Percentiles rank a stretch among this genome's conserved stretches.
phyloP scores from a whole-genome alignment of 2,797 vertebrate species.

The Danio choprae region DNA sequence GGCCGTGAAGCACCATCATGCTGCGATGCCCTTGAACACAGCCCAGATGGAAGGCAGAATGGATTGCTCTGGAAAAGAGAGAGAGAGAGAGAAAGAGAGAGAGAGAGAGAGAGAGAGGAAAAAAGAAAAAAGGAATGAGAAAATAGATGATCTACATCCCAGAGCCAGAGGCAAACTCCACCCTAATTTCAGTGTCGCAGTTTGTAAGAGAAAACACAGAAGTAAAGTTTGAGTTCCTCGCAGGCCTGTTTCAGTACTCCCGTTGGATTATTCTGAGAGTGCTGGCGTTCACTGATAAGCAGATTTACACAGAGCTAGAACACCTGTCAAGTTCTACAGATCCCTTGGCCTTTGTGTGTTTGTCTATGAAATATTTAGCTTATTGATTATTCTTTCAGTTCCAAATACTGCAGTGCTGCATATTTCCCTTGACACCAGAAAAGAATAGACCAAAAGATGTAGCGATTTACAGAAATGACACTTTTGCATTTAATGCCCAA shows the following conservation, averaged over 20 bases:
- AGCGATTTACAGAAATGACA: too few relatives aligned
- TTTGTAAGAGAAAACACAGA: conserved; percentile 53
- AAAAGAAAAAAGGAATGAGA: conserved; percentile 59
- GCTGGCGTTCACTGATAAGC: conserved; percentile 38
- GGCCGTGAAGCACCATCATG: conserved; percentile 30
- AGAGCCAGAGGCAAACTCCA: conserved; percentile 59
- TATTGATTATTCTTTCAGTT: neutral
- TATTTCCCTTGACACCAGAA: neutral
- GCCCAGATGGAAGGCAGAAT: conserved; percentile 57
- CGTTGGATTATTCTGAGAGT: conserved; percentile 12
- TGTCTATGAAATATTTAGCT: conserved; percentile 1
- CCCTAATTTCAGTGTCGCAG: conserved; percentile 60
- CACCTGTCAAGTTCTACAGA: conserved; percentile 1
- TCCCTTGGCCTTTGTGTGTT: neutral
- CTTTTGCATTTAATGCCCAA: neutral
- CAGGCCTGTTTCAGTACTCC: neutral
- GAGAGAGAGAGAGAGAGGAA: conserved; percentile 40
- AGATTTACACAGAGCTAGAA: conserved; percentile 32
- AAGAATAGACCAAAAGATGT: too few relatives aligned
- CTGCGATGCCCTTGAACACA: conserved; percentile 59
- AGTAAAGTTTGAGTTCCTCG: conserved; percentile 34
- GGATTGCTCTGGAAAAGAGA: conserved; percentile 53
- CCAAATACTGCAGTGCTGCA: neutral
- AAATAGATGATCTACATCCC: conserved; percentile 68
- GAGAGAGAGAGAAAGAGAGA: conserved; percentile 44